Evolutionary conservation across 2,888 invertebrate species (phyloP).

Genomic region (Iselma pallidipennis): DNA sequence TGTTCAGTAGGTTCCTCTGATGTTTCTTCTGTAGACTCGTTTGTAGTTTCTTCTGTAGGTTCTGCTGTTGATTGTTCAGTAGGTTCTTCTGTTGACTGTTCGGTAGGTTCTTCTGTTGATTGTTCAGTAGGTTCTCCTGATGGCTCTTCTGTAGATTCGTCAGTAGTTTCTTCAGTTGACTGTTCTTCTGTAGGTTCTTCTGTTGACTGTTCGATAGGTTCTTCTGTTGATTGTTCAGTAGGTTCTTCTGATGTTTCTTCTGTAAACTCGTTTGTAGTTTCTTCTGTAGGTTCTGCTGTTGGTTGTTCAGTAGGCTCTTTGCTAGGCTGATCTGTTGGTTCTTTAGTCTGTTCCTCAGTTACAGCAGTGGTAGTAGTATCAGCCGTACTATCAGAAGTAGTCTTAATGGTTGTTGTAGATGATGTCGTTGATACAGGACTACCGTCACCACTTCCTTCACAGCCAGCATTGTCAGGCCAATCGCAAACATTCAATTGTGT

Average conservation of each 20-base stretch:
- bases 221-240: background rate
- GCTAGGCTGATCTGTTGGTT: background rate
- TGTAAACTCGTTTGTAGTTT: conserved; percentile 1
- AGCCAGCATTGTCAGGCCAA: conserved; percentile 28
- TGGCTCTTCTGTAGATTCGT: too few species aligned
- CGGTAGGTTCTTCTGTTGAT: background rate
- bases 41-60: conserved; percentile 6
- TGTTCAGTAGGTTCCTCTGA: background rate
- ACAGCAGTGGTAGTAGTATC: too few species aligned
- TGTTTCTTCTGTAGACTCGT: conserved; percentile 3
- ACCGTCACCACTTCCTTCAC: conserved; percentile 4
- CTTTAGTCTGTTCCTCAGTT: background rate
- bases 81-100: background rate
- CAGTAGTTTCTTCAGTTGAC: too few species aligned
- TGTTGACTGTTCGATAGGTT: background rate
- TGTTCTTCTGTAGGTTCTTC: background rate
- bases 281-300: conserved; percentile 2
- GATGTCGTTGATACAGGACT: background rate
- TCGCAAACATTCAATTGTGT: conserved; percentile 32
- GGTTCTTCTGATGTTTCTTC: conserved; percentile 1
- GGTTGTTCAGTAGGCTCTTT: background rate
- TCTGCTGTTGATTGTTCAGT: background rate
- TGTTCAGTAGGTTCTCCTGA: background rate
- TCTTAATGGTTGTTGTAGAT: background rate
- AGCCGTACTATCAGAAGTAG: too few species aligned